These are phyloP conservation scores for Xiphydria camelus DNA, from an alignment of 2,888 invertebrate genomes.

Conservation along the genomic window DNA sequence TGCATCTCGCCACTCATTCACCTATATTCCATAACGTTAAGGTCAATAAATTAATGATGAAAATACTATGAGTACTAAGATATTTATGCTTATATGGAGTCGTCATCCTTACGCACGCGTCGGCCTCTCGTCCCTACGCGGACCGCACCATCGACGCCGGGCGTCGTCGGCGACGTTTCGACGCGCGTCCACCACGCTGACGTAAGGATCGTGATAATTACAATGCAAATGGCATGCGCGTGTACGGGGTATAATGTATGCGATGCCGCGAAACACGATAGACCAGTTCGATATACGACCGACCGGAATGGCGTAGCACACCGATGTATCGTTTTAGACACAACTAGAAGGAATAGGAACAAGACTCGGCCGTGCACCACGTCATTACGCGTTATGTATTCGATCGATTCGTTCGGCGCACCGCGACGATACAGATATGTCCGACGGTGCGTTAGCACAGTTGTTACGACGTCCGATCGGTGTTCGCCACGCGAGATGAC, in stretches of 20 bases:
- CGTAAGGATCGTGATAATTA: conserved; percentile 1
- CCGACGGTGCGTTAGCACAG: conserved; percentile 19
- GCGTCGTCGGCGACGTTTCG: too few species aligned
- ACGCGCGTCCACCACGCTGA: too few species aligned
- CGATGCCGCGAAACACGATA: background rate
- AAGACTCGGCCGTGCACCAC: conserved; percentile 34
- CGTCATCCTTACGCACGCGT: conserved; percentile 17
- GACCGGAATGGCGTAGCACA: background rate
- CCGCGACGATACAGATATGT: conserved; percentile 16
- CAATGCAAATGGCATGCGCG: conserved; percentile 14
- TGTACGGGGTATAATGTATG: conserved; percentile 12
- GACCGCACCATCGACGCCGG: too few species aligned
- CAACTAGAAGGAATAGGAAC: conserved; percentile 51
- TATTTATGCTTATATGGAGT: conserved; percentile 27
- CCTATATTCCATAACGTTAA: conserved; percentile 29
- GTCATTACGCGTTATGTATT: background rate
- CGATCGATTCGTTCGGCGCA: background rate
- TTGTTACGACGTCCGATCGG: too few species aligned
- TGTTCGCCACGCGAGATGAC: background rate
- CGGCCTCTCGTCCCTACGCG: too few species aligned
- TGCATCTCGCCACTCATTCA: conserved; percentile 1
- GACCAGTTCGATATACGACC: background rate
- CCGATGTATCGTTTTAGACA: conserved; percentile 15
- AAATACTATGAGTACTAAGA: conserved; percentile 54
- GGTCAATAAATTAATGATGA: conserved; percentile 53